A percentile compares a stretch with the other conserved stretches of the same genome.
These are phyloP conservation scores for Clanis bilineata DNA, from an alignment of 2,888 invertebrate species.

Conservation along the genomic window DNA sequence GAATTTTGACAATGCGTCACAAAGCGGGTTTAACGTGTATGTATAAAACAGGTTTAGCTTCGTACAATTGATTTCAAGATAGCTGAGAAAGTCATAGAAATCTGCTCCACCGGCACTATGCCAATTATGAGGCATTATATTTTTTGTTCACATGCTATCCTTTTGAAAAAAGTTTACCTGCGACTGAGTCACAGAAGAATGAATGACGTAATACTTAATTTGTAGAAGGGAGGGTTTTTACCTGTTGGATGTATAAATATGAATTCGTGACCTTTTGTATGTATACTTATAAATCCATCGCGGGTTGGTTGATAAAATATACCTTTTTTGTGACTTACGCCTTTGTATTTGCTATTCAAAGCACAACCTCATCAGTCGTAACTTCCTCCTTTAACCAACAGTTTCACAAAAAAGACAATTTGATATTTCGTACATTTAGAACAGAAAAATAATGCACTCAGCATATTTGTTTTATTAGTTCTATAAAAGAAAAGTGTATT, in stretches of 20 bases:
- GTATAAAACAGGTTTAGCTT: not conserved
- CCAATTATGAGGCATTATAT: conserved; percentile 1
- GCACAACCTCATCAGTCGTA: not conserved
- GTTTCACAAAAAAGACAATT: not conserved
- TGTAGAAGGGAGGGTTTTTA: conserved; percentile 28
- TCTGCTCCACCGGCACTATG: not conserved
- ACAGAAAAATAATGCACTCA: no score
- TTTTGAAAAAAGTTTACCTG: conserved; percentile 14
- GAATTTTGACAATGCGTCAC: conserved; percentile 5
- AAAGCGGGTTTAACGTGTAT: not conserved
- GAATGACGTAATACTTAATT: conserved; percentile 45
- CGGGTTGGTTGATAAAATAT: not conserved
- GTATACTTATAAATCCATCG: not conserved
- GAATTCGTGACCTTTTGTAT: conserved; percentile 12
- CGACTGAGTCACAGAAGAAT: conserved; percentile 45
- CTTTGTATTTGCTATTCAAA: not conserved
- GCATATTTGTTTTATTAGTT: no score
- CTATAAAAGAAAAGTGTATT: no score
- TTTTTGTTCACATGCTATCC: not conserved
- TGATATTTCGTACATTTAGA: not conserved
- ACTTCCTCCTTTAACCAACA: conserved; percentile 1
- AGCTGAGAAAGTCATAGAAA: conserved; percentile 3
- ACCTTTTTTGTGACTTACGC: conserved; percentile 8
- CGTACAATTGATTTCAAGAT: conserved; percentile 1
- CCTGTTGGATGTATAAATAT: conserved; percentile 27